These are phyloP conservation scores for Ennomos fuscantarius DNA, from an alignment of 2,888 invertebrate species.

Conservation along the genomic window DNA sequence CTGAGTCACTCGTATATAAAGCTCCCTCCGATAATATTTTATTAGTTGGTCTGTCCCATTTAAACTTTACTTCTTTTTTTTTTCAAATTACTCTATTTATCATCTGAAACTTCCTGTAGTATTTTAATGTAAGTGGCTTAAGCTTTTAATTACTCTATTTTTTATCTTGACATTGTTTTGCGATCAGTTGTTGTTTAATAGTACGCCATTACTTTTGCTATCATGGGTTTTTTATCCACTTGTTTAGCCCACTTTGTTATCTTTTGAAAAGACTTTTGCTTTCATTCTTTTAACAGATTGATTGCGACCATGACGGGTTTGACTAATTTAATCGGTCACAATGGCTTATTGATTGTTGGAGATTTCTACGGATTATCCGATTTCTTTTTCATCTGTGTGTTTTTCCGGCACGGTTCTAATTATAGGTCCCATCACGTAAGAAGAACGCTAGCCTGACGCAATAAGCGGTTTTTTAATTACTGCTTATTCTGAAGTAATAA, in stretches of 20 bases:
- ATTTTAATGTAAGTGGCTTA: too few species aligned
- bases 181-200: background rate
- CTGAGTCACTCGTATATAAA: too few species aligned
- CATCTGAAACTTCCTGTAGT: too few species aligned
- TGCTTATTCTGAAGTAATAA: too few species aligned
- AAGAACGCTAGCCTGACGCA: too few species aligned
- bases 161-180: background rate
- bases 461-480: too few species aligned
- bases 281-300: constrained; percentile 15
- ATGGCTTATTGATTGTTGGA: constrained; percentile 6
- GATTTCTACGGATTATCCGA: constrained; percentile 18
- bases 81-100: too few species aligned
- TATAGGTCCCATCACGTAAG: too few species aligned
- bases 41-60: too few species aligned
- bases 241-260: constrained; percentile 5
- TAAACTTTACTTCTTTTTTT: too few species aligned
- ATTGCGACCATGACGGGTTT: constrained; percentile 17
- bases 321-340: constrained; percentile 10
- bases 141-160: too few species aligned
- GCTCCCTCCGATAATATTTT: too few species aligned
- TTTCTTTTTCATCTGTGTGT: constrained; percentile 1
- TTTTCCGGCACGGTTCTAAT: background rate
- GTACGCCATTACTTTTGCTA: background rate
- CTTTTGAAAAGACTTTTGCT: constrained; percentile 19
- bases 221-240: constrained; percentile 20